Base-by-base conservation (phyloP, 2,113 vertebrate species). In the Malurus alboscapulatus region DNA sequence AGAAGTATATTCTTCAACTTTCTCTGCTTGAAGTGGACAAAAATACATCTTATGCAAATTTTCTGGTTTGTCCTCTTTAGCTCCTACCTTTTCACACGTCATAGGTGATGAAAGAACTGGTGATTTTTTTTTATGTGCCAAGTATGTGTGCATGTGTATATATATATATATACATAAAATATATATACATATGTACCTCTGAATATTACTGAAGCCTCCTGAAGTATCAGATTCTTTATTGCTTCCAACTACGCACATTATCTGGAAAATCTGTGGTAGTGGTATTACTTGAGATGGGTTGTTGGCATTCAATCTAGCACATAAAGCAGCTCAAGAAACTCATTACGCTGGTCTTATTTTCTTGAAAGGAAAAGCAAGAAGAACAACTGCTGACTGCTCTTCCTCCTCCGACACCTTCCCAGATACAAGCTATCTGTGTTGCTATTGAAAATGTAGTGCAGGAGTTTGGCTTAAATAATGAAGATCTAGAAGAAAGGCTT, bases 301-400 rank as follows among this genome's bases (percentile, higher is more conserved):
- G 44, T 48, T 58, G 26, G 12, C 51, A 45, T 82, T 81, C 32
- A 21, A 74, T 90, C 38, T 65, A 68, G 8, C 16, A n/a, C 21
- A 32, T 40, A 54, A 72, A 79, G 29, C 17, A 30, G n/a, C 9
- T 71, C 11, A 66, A 36, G 57, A 80, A 81, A 47, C 34, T 45
- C 7, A 57, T 71, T 86, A 34, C 25, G 12, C 72, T 3, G 7
- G 5, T 80, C 24, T 68, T 84, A 34, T 68, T 96, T 13, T 96
- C 58, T 89, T 95, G 75, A 92, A 94, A 99, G 99, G 98, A 99
- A 84, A 98, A 97, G 71, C 97, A 98, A 75, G 98, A 99, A 90
- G 98, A 99, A 96, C 93, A 97, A 53, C 94, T 98, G 96, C 97
- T 99, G 87, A 98, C 97, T 5, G 97, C 98, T 44, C 98, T 99